These are phyloP conservation scores for Microcebus jonahi DNA, from an alignment of 2,113 vertebrate species.

Conservation along the genomic window DNA sequence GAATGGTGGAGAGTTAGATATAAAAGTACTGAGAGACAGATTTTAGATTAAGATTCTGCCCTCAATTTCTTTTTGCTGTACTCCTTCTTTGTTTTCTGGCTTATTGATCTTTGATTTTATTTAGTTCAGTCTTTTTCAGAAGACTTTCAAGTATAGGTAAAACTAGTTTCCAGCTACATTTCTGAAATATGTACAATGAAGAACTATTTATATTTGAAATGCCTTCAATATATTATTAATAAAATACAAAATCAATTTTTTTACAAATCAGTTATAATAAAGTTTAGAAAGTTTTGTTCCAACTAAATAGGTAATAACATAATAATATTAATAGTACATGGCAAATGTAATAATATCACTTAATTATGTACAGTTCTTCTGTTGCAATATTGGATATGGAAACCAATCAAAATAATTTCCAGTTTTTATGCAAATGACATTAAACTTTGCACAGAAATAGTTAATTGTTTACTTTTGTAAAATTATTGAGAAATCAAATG, in stretches of 20 bases:
- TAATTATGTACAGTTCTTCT: not conserved
- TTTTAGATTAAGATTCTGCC: not conserved
- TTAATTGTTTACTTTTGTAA: not conserved
- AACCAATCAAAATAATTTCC: not conserved
- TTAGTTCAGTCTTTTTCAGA: not conserved
- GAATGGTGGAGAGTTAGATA: not conserved
- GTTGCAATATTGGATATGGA: not conserved
- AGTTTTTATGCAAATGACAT: not conserved
- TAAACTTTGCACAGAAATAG: not conserved
- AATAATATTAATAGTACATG: slow-evolving; percentile 6
- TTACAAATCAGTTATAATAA: not conserved
- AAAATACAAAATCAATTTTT: not conserved
- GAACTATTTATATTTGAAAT: not conserved
- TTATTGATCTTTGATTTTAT: not conserved
- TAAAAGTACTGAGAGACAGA: not conserved
- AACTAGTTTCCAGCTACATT: not conserved
- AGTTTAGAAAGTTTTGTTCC: not conserved
- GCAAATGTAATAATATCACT: not conserved
- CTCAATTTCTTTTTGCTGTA: not conserved
- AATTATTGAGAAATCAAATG: not conserved
- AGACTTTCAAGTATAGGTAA: not conserved
- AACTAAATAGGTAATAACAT: not conserved
- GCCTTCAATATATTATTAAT: not conserved
- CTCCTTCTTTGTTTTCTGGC: not conserved
- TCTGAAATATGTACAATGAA: not conserved